Evolutionary conservation across 2,113 vertebrate genomes (phyloP).

Genomic region (Bubo bubo): DNA sequence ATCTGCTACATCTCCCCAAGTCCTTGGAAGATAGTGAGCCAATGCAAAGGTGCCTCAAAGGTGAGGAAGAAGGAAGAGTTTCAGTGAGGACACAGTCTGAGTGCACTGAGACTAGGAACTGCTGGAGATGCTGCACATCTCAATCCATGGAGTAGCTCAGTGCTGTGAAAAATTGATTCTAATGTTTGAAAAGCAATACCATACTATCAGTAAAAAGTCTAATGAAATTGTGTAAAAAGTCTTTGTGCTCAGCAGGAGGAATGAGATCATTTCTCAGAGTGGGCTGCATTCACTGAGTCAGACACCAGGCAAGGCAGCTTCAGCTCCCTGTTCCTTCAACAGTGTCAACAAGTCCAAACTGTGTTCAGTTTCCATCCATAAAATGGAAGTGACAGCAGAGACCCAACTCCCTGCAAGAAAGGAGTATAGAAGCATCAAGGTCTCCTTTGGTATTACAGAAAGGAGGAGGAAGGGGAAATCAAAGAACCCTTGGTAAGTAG

Average conservation of each 20-base stretch:
- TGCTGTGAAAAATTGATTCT: background rate
- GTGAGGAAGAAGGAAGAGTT: background rate
- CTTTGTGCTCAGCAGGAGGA: background rate
- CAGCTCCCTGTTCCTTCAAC: background rate
- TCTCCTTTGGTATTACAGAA: background rate
- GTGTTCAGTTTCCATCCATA: background rate
- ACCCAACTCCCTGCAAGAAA: background rate
- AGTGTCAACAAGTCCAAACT: background rate
- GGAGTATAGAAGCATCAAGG: background rate
- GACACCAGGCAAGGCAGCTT: background rate
- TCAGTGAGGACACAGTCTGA: background rate
- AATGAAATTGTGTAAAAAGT: background rate
- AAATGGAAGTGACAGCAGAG: background rate
- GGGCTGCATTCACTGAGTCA: background rate
- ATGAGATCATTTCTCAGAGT: background rate
- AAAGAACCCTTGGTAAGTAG: background rate
- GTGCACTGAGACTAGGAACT: background rate
- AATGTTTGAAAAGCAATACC: background rate
- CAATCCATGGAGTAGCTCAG: background rate
- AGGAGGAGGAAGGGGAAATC: background rate
- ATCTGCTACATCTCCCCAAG: background rate
- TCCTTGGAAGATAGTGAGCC: background rate
- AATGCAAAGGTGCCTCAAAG: background rate
- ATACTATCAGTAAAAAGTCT: background rate
- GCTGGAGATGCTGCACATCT: background rate